Evolutionary conservation across 2,113 vertebrate genomes (phyloP), one percentile per base, ranked within the genome.

Genomic region (Tricholaema leucomelas): DNA sequence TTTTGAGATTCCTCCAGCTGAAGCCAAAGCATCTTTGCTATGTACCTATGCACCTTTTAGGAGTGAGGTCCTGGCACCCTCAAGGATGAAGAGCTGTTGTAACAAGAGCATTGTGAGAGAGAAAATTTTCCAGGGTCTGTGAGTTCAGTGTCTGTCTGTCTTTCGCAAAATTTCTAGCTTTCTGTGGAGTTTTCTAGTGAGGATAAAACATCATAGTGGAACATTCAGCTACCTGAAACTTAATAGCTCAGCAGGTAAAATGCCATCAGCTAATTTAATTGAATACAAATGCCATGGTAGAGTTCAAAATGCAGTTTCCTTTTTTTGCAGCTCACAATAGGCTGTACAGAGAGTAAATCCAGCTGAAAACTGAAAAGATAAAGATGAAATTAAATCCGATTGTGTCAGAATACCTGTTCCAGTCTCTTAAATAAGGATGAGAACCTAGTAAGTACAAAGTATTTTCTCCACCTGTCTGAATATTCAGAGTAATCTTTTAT

Each of bases 391-490:
- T 90, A 78, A 74, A 54, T 27, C 14, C 48, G 20, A 20, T 81
- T 71, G 12, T 30, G 63, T 59, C 76, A 44, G 55, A 55, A 40
- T 40, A 67, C 3, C 16, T 78, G 7, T 42, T 90, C 31, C 44
- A 52, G 27, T 64, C 65, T 86, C 90, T 40, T 40, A 88, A 86
- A 63, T 60, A 88, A 90, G 64, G 5, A 83, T 63, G 40, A 60
- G 85, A 75, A 31, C 8, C 35, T 75, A 63, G 65, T 87, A 73
- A 73, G 50, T 67, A 83, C 87, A 73, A 88, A 85, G 58, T 38
- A 81, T 97, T 95, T 92, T 87, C 61, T 85, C 78, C 46, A 94
- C 64, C 73, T 91, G 21, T 12, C 9, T 77, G 79, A 63, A 85
- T 93, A 96, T 92, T 92, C 87, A 84, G 33, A 61, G 12, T 30